A percentile compares a stretch with the other conserved stretches of the same genome.
Conservation (phyloP, 2,888 invertebrate species). For the Perizoma flavofasciatum region DNA sequence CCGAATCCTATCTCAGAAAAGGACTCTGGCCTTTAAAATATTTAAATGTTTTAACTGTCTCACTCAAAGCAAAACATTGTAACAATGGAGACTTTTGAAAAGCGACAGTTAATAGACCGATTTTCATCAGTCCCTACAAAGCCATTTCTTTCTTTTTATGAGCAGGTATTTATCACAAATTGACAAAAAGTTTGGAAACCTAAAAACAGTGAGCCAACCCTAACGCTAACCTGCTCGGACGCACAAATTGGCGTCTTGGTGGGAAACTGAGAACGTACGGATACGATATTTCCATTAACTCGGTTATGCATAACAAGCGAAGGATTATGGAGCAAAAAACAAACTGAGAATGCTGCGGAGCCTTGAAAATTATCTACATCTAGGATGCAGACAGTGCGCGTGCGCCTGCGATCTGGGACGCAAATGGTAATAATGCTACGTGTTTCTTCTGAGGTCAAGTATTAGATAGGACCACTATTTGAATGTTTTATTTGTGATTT, state of each 20-base stretch:
- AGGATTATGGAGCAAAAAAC: conserved; percentile 51
- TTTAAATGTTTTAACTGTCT: no score
- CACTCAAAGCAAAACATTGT: no score
- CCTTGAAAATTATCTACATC: conserved; percentile 55
- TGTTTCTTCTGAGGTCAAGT: conserved; percentile 26
- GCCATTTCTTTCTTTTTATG: no score
- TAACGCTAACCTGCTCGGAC: conserved; percentile 54
- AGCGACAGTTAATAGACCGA: no score
- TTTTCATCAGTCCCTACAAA: no score
- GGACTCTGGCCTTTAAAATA: no score
- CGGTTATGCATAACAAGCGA: conserved; percentile 61
- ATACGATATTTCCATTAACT: conserved; percentile 65
- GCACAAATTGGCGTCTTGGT: conserved; percentile 79
- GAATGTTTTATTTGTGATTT: neutral
- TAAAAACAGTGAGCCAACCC: conserved; percentile 27
- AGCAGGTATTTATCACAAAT: no score
- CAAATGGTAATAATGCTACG: conserved; percentile 35
- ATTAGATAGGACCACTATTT: neutral
- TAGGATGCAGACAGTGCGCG: conserved; percentile 28
- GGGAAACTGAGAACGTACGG: conserved; percentile 61
- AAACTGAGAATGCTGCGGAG: conserved; percentile 46
- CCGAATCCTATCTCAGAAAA: no score
- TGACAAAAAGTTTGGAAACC: no score
- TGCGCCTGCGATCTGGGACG: conserved; percentile 24
- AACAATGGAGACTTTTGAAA: no score